Base-by-base conservation (phyloP, 2,797 vertebrate species). In the Galaxias olidus region DNA sequence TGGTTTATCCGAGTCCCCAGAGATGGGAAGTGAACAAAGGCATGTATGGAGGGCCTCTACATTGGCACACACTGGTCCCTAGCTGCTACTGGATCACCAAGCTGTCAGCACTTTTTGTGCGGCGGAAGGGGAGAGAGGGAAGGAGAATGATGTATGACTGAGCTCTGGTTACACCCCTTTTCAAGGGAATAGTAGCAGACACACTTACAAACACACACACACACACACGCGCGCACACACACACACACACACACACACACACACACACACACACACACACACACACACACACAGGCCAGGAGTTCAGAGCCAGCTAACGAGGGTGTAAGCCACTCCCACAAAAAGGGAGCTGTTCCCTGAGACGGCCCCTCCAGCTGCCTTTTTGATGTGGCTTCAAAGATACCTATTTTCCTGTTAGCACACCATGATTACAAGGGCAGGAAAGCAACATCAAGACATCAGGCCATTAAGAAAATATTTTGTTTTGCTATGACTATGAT, bases 371-470 rank as follows among this genome's bases (percentile, higher is more conserved):
- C 41, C 77, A 81, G 78, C 87, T 86, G 79, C 80, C 82, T 84
- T 86, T 87, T 84, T 82, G 76, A 88, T 76, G 67, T 71, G 19
- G 50, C 71, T 78, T 81, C 80, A 86, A 85, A 88, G 83, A 81
- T 58, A 69, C 75, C 74, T 81, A 71, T 82, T 88, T 42, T 47
- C 69, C 72, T 42, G 66, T 69, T 81, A 81, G 85, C 86, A 66
- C 73, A 48, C 77, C 65, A 62, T 79, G 87, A 89, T 91, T 87
- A 91, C 76, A 87, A 82, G 86, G 73, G 84, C 87, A 89, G 87
- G 62, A 17, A 19, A 88, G 68, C 68, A 79, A 59, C 84, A 80
- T 81, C 78, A 77, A 79, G 86, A 73, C 76, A 77, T 78, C 9
- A 52, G 6, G 3, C 30, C 30, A 30, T 30, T 30, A 52, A 52